These are phyloP conservation scores for Perdita meconis DNA, from an alignment of 2,888 invertebrate genomes.

Conservation along the genomic window DNA sequence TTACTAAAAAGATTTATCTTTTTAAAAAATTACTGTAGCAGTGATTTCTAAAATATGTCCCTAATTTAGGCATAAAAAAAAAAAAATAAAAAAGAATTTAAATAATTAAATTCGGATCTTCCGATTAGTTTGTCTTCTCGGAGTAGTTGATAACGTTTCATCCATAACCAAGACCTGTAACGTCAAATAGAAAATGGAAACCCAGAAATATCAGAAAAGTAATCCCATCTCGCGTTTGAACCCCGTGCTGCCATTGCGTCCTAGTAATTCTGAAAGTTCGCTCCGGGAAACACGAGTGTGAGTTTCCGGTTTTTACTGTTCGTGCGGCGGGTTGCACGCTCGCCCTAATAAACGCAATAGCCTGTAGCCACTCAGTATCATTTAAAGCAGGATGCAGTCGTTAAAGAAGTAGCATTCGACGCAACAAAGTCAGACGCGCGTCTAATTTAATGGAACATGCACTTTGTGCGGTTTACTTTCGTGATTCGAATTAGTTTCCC, in stretches of 20 bases:
- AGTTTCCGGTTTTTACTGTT: conserved; percentile 21
- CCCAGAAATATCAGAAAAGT: neutral
- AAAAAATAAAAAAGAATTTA: neutral
- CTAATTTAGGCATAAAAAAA: too few species aligned
- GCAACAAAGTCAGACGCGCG: conserved; percentile 12
- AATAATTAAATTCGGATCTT: too few species aligned
- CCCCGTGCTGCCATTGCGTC: conserved; percentile 12
- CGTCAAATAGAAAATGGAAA: neutral
- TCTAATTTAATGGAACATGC: conserved; percentile 27
- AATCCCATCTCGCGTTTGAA: neutral
- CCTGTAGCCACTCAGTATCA: conserved; percentile 25
- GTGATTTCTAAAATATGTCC: too few species aligned
- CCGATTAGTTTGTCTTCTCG: neutral
- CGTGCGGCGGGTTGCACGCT: neutral
- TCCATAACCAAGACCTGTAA: neutral
- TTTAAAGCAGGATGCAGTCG: conserved; percentile 26
- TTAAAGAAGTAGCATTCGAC: conserved; percentile 17
- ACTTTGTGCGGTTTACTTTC: conserved; percentile 16
- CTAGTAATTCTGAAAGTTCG: conserved; percentile 29
- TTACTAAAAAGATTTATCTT: too few species aligned
- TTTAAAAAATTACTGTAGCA: too few species aligned
- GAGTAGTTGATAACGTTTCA: too few species aligned
- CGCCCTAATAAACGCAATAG: conserved; percentile 29
- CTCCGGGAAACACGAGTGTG: conserved; percentile 11
- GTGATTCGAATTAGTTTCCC: neutral